Percentiles rank a stretch among this genome's conserved stretches.
phyloP scores from a whole-genome alignment of 1,140 invertebrate genomes.

The Drosophila tristis region DNA sequence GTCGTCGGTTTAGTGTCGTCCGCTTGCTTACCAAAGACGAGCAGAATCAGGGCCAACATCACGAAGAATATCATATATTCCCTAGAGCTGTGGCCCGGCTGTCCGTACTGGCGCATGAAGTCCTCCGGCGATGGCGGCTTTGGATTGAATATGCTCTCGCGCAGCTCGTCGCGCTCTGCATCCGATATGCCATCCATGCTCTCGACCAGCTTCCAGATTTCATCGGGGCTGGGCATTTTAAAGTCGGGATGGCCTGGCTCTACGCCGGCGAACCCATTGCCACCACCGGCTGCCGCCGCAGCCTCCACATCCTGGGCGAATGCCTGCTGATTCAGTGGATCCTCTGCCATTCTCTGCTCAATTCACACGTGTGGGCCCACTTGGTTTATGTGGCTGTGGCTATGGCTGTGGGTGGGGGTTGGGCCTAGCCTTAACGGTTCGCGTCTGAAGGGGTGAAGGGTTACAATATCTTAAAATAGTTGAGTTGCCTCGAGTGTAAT shows the following conservation, averaged over 20 bases:
- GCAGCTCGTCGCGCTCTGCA: slow-evolving; percentile 85
- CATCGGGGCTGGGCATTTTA: slow-evolving; percentile 85
- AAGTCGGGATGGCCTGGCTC: slow-evolving; percentile 60
- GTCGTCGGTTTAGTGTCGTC: background rate
- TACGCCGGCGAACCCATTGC: slow-evolving; percentile 52
- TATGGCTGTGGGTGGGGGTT: background rate
- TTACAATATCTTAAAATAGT: slow-evolving; percentile 26
- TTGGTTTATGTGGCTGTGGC: slow-evolving; percentile 8
- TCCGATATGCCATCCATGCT: slow-evolving; percentile 85
- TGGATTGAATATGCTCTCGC: slow-evolving; percentile 84
- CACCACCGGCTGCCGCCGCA: slow-evolving; percentile 65
- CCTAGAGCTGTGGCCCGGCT: slow-evolving; percentile 60
- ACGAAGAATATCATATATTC: slow-evolving; percentile 79
- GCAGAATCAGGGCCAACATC: slow-evolving; percentile 72
- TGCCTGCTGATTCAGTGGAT: slow-evolving; percentile 74
- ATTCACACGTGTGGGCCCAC: slow-evolving; percentile 16
- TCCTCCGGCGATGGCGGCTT: slow-evolving; percentile 70
- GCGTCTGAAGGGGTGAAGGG: slow-evolving; percentile 36
- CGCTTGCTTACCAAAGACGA: slow-evolving; percentile 79
- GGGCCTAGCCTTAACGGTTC: slow-evolving; percentile 34
- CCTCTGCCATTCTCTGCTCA: slow-evolving; percentile 69
- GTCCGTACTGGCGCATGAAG: slow-evolving; percentile 64
- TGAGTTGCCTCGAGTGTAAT: slow-evolving; percentile 16
- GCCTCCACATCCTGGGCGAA: slow-evolving; percentile 78
- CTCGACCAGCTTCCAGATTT: slow-evolving; percentile 86